Evolutionary conservation across 2,797 vertebrate genomes (phyloP).

Genomic region (Onychomys arenicola): DNA sequence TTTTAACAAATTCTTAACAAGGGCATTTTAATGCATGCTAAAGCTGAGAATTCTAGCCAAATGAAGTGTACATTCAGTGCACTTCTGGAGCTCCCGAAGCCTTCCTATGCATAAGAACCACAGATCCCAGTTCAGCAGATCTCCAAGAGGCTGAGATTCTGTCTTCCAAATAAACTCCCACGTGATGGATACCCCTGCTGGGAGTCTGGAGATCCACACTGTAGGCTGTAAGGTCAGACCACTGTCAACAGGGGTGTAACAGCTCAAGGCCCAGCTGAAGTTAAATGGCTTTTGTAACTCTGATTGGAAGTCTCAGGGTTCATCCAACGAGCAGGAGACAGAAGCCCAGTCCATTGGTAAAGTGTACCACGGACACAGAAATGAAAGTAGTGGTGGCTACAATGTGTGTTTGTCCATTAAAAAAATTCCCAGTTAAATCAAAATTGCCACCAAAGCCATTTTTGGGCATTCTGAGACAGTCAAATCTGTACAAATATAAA

Average conservation of each 20-base stretch:
- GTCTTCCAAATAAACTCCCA: background rate
- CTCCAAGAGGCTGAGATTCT: background rate
- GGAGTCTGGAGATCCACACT: background rate
- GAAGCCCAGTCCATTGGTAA: background rate
- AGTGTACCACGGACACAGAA: background rate
- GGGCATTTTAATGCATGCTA: background rate
- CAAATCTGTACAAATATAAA: slow-evolving; percentile 27
- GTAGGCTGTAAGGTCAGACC: background rate
- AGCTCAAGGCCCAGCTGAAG: background rate
- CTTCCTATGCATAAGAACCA: slow-evolving; percentile 21
- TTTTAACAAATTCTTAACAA: slow-evolving; percentile 20
- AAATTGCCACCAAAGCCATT: slow-evolving; percentile 7
- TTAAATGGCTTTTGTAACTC: background rate
- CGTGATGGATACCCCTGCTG: background rate
- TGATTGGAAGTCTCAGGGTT: background rate
- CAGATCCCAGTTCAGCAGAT: background rate
- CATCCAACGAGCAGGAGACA: background rate
- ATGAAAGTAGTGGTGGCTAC: background rate
- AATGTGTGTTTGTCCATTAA: background rate
- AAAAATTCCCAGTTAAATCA: background rate
- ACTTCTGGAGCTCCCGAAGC: background rate
- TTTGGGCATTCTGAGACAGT: background rate
- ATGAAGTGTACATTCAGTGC: background rate
- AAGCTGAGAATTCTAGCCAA: background rate
- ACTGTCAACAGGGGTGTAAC: background rate